Evolutionary conservation across 2,113 vertebrate genomes (phyloP).

Genomic region (Atrichornis clamosus): DNA sequence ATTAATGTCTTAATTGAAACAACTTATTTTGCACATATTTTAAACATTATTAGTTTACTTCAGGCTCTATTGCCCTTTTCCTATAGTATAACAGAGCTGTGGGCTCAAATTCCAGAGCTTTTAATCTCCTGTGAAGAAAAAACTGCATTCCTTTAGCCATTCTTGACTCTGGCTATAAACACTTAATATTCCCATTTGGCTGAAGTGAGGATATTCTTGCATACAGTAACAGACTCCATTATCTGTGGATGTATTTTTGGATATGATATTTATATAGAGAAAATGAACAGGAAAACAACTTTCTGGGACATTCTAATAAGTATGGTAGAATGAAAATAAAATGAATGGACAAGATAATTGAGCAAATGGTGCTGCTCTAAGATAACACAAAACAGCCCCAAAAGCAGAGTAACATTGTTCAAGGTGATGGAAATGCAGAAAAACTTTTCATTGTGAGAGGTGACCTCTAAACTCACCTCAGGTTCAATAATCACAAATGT

Average conservation of each 20-base stretch:
- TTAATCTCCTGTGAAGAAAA: slow-evolving; percentile 52
- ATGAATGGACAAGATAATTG: background rate
- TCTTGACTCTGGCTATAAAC: slow-evolving; percentile 69
- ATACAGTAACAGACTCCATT: slow-evolving; percentile 67
- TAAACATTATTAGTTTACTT: slow-evolving; percentile 9
- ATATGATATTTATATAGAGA: background rate
- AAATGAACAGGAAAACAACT: background rate
- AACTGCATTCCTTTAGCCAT: slow-evolving; percentile 27
- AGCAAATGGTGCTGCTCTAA: background rate
- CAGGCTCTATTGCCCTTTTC: slow-evolving; percentile 68
- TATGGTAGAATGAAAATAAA: background rate
- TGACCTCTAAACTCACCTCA: background rate
- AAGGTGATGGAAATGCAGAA: background rate
- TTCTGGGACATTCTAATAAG: background rate
- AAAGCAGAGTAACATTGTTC: background rate
- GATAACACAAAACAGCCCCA: background rate
- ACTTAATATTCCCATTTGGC: slow-evolving; percentile 78
- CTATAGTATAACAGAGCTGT: slow-evolving; percentile 56
- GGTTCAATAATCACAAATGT: background rate
- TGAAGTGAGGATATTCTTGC: slow-evolving; percentile 73
- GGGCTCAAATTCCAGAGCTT: slow-evolving; percentile 42
- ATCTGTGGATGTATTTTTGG: slow-evolving; percentile 60
- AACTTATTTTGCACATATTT: background rate
- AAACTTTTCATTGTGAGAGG: background rate
- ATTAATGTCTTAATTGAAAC: background rate